Evolutionary conservation across 1,140 invertebrate species (phyloP).

Genomic region (Macrobrachium rosenbergii): DNA sequence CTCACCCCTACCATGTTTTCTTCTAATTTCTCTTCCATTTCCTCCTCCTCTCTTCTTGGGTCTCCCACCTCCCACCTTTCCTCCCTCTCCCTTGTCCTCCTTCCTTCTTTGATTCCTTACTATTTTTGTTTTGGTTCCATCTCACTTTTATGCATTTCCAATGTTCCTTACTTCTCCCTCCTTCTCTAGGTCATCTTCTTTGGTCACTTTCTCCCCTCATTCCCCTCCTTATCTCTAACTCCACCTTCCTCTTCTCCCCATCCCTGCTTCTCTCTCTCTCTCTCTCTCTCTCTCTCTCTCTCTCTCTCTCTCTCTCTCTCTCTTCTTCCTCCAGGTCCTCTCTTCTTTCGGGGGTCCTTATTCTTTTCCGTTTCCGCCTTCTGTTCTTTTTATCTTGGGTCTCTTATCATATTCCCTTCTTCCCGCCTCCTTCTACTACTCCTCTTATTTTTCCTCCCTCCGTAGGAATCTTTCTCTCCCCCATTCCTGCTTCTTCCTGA

Average conservation of each 20-base stretch:
- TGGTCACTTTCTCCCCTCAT: neutral
- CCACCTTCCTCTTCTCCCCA: neutral
- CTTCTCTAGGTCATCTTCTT: neutral
- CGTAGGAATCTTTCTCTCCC: too few relatives aligned
- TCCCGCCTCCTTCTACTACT: neutral
- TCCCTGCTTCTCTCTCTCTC: neutral
- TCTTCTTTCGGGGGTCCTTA: too few relatives aligned
- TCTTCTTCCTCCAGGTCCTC: too few relatives aligned
- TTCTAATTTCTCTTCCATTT: too few relatives aligned
- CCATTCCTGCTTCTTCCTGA: too few relatives aligned
- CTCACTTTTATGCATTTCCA: neutral
- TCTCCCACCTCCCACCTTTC: neutral
- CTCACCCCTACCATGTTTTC: too few relatives aligned
- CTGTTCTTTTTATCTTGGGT: too few relatives aligned
- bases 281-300: neutral
- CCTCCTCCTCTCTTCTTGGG: neutral
- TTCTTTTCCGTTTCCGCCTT: neutral
- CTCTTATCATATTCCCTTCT: too few relatives aligned
- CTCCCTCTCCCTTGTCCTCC: too few relatives aligned
- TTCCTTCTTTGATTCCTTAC: too few relatives aligned
- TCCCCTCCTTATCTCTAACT: neutral
- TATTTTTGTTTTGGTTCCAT: too few relatives aligned
- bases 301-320: neutral
- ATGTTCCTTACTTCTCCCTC: neutral
- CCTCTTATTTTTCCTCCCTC: neutral